Evolutionary conservation across 2,888 invertebrate genomes (phyloP).

Genomic region (Augochlorella aurata): DNA sequence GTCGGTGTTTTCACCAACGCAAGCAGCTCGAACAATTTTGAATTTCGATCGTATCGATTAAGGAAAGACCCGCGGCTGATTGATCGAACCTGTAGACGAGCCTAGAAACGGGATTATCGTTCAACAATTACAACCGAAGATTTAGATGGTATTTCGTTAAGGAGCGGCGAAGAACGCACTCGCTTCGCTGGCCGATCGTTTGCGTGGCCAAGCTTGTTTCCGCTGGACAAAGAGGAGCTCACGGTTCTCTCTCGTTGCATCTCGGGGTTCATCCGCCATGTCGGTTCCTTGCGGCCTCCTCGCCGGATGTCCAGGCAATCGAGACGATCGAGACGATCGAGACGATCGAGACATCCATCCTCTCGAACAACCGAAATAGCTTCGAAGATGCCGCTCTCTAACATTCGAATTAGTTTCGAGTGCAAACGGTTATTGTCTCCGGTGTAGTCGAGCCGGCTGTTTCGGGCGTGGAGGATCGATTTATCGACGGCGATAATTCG

Average conservation of each 20-base stretch:
- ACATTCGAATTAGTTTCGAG: too few relatives aligned
- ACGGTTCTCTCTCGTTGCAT: constrained; percentile 34
- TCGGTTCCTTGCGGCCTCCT: background rate
- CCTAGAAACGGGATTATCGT: constrained; percentile 40
- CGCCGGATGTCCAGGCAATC: background rate
- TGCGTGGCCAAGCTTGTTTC: constrained; percentile 66
- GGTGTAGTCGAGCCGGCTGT: too few relatives aligned
- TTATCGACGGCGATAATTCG: background rate
- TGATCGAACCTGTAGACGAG: constrained; percentile 20
- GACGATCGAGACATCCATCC: too few relatives aligned
- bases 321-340: too few relatives aligned
- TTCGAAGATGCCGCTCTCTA: too few relatives aligned
- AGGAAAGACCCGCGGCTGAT: constrained; percentile 27
- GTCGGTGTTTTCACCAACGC: too few relatives aligned
- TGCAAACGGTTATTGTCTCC: too few relatives aligned
- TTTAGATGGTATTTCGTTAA: constrained; percentile 44
- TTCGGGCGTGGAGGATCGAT: too few relatives aligned
- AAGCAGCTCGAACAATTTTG: too few relatives aligned
- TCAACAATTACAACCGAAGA: constrained; percentile 35
- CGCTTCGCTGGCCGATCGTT: constrained; percentile 37
- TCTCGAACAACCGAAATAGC: too few relatives aligned
- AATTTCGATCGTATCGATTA: constrained; percentile 5
- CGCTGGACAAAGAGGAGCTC: constrained; percentile 55
- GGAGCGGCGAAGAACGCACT: constrained; percentile 43
- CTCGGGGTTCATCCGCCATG: constrained; percentile 4